phyloP scores from a whole-genome alignment of 2,797 vertebrate species.

The Sardinella longiceps region DNA sequence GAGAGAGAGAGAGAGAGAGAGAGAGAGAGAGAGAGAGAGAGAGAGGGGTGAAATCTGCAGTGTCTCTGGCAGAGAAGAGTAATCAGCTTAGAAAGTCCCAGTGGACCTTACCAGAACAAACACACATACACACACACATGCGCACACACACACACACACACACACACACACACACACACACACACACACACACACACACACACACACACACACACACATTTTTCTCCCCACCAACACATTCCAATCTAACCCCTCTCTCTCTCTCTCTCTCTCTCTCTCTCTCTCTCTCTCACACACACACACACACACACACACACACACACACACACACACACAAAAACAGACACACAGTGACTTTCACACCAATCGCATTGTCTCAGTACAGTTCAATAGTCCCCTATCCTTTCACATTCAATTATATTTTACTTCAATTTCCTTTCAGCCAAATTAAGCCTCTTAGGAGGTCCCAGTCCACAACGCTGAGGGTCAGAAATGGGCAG shows the following conservation, averaged over 20 bases:
- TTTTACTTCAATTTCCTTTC: background rate
- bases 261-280: background rate
- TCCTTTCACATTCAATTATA: background rate
- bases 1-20: background rate
- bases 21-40: background rate
- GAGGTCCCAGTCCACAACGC: background rate
- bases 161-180: background rate
- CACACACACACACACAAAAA: background rate
- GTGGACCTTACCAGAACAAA: background rate
- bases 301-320: too few relatives aligned
- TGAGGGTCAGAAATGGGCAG: background rate
- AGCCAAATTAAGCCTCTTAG: background rate
- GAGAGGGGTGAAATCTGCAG: background rate
- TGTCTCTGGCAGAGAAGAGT: background rate
- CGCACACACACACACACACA: background rate
- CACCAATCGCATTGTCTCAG: background rate
- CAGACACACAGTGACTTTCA: background rate
- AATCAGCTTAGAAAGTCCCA: background rate
- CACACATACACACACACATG: background rate
- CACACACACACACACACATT: too few relatives aligned
- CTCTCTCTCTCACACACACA: background rate
- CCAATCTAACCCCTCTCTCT: background rate
- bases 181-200: background rate
- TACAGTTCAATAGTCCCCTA: background rate
- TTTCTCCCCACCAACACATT: background rate